These are phyloP conservation scores for Climacteris rufus DNA, from an alignment of 2,113 vertebrate species.

Conservation along the genomic window DNA sequence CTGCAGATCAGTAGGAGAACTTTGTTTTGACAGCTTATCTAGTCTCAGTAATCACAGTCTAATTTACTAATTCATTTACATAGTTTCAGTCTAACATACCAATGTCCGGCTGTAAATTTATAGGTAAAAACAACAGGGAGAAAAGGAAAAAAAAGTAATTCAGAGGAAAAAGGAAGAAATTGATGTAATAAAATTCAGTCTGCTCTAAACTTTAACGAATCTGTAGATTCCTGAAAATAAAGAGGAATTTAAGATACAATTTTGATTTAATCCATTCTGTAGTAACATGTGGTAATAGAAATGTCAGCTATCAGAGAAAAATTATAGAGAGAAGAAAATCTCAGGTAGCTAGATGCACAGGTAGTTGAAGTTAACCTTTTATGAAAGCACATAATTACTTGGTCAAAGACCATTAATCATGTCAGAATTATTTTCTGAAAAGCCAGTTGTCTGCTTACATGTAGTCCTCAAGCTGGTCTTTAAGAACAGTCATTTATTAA, in stretches of 20 bases:
- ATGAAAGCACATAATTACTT: constrained; percentile 29
- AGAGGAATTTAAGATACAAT: neutral
- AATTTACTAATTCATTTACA: neutral
- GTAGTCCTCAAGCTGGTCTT: constrained; percentile 7
- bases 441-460: neutral
- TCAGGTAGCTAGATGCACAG: neutral
- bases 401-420: constrained; percentile 33
- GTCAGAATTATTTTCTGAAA: constrained; percentile 10
- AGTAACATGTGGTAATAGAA: fast-evolving
- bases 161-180: neutral
- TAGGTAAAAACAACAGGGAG: neutral
- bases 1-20: neutral
- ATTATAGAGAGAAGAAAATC: neutral
- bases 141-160: neutral
- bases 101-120: neutral
- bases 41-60: neutral
- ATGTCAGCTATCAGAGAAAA: neutral
- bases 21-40: neutral
- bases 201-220: neutral
- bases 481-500: neutral
- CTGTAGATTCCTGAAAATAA: neutral
- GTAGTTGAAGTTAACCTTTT: constrained; percentile 2
- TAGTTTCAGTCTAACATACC: neutral
- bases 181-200: neutral
- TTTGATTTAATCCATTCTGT: neutral